These are phyloP conservation scores for Mesocentrotus franciscanus DNA, from an alignment of 53 echinoderm and acorn worm species.

Conservation along the genomic window DNA sequence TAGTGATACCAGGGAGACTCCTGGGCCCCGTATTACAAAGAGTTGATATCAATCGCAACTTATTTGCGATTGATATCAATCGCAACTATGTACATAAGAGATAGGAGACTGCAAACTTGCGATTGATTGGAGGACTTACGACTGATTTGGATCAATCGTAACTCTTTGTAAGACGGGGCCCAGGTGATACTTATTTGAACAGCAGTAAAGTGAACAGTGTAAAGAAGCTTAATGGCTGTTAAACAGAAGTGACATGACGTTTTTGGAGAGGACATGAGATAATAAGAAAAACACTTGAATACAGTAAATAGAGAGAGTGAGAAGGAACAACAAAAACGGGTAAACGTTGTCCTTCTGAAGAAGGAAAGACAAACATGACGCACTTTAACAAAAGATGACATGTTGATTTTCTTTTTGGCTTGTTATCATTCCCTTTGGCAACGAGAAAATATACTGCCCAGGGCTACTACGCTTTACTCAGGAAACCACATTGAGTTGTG, in stretches of 20 bases:
- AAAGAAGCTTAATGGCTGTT: not conserved
- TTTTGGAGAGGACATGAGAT: not conserved
- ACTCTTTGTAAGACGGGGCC: too few species aligned
- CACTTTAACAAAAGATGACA: not conserved
- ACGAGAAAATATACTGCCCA: not conserved
- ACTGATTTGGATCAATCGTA: too few species aligned
- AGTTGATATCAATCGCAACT: too few species aligned
- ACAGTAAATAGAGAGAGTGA: not conserved
- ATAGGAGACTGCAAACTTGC: too few species aligned
- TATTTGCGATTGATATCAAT: too few species aligned
- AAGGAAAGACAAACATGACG: not conserved
- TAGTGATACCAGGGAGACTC: too few species aligned
- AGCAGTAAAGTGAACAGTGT: not conserved
- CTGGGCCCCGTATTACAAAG: too few species aligned
- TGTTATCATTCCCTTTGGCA: conserved; percentile 15
- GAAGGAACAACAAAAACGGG: not conserved
- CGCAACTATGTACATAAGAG: too few species aligned
- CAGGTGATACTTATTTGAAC: too few species aligned
- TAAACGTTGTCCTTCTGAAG: not conserved
- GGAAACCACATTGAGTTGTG: not conserved
- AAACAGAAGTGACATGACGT: not conserved
- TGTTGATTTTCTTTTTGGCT: conserved; percentile 21
- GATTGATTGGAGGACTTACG: too few species aligned
- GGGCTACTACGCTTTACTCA: not conserved
- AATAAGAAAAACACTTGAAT: not conserved